Evolutionary conservation across 2,113 vertebrate genomes (phyloP), one percentile per base, ranked within the genome.

Genomic region (Ctenodactylus gundi): DNA sequence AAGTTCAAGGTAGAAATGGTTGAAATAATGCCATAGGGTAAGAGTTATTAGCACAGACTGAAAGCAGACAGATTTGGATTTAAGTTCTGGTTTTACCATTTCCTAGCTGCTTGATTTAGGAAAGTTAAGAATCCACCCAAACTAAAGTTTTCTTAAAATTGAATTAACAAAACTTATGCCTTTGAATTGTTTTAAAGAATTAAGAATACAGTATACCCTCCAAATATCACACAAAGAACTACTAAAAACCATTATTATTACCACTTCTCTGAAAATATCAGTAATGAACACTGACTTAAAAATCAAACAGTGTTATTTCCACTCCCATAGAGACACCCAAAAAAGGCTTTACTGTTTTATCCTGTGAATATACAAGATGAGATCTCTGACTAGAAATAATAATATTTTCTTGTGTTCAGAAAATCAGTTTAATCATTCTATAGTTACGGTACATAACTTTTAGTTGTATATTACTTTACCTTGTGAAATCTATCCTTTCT

Each of bases 361-460:
- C 80, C 92, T 86, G 65, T 80, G 7, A 90, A 82, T 67, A 75
- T 73, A 29, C 29, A 93, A 51, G 44, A 73, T 46, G 90, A 92
- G 36, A 90, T 68, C 27, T 90, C 36, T 23, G 15, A 67, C 31
- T 84, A 57, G 78, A 94, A 86, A 72, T 68, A 90, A 73, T 77
- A 41, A n/a, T 21, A 78, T n/a, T 91, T 27, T 17, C 29, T 75
- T 39, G 41, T 27, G 23, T 62, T 82, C 86, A 91, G 34, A 85
- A 89, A 77, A 68, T 34, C 23, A 58, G n/a, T 88, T 31, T 88
- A 39, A 49, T 88, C 41, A 81, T 53, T 95, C 85, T 93, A 67
- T 57, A 92, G 62, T 82, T 81, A 39, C 4, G 64, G 72, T 46
- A 91, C 94, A 94, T 94, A 91, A 94, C 91, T 64, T 88, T 64